These are phyloP conservation scores for Drosophila eohydei DNA, from an alignment of 2,888 invertebrate species.

Conservation along the genomic window DNA sequence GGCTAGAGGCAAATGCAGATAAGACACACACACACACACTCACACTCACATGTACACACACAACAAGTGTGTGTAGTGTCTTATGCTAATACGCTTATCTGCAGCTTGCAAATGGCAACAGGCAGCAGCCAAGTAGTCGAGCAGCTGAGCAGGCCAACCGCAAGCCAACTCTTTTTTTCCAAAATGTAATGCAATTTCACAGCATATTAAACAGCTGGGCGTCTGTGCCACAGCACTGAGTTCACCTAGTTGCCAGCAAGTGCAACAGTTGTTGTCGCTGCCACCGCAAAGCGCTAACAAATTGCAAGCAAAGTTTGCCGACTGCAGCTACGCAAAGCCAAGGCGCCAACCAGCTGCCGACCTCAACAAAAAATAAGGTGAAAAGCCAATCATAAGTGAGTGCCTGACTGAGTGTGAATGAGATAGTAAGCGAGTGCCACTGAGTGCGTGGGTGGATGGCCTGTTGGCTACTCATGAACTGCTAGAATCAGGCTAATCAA, in stretches of 20 bases:
- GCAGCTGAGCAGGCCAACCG: constrained; percentile 1
- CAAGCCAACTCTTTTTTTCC: constrained; percentile 53
- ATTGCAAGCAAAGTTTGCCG: constrained; percentile 53
- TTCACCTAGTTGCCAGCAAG: constrained; percentile 21
- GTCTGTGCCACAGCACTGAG: constrained; percentile 47
- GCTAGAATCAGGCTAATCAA: constrained; percentile 74
- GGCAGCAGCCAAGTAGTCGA: constrained; percentile 15
- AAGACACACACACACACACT: constrained; percentile 14
- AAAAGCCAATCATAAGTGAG: constrained; percentile 58
- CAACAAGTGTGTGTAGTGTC: constrained; percentile 14
- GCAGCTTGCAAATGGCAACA: constrained; percentile 41
- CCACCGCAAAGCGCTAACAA: constrained; percentile 61
- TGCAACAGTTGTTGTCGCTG: constrained; percentile 56
- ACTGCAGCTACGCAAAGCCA: constrained; percentile 26
- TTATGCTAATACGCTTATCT: constrained; percentile 74
- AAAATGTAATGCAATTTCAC: constrained; percentile 78
- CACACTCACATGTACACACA: background rate
- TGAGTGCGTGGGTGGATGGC: background rate
- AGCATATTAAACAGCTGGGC: constrained; percentile 75
- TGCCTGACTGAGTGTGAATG: constrained; percentile 38
- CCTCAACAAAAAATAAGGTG: constrained; percentile 34
- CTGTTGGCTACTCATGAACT: constrained; percentile 55
- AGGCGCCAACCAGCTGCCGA: constrained; percentile 16
- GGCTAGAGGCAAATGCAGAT: background rate
- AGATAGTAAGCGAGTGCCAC: constrained; percentile 28